Percentiles rank a stretch among this genome's conserved stretches.
phyloP scores from a whole-genome alignment of 2,797 vertebrate genomes.

The Oreonectes daqikongensis region DNA sequence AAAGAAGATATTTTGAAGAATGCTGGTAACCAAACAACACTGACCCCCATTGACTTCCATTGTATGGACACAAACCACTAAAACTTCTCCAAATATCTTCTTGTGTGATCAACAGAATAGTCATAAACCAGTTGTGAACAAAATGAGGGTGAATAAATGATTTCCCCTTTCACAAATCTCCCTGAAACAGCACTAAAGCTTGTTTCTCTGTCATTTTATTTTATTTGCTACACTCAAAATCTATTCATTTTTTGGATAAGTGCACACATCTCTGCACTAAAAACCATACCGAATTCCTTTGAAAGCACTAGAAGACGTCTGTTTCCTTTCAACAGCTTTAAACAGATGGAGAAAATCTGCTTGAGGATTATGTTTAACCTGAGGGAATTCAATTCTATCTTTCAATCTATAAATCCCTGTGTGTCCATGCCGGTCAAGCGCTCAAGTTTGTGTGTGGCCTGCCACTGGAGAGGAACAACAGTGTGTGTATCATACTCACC shows the following conservation, averaged over 20 bases:
- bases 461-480: constrained; percentile 67
- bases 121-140: too few species aligned
- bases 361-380: constrained; percentile 72
- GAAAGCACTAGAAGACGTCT: constrained; percentile 66
- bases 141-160: too few species aligned
- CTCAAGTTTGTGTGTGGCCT: constrained; percentile 65
- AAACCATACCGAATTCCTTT: constrained; percentile 52
- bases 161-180: too few species aligned
- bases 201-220: neutral
- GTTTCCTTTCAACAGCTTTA: constrained; percentile 69
- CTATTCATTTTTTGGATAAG: neutral
- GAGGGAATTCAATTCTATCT: constrained; percentile 69
- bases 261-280: constrained; percentile 24
- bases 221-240: neutral
- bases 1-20: too few species aligned
- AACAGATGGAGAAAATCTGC: constrained; percentile 75
- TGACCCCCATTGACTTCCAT: too few species aligned
- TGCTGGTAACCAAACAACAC: too few species aligned
- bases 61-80: too few species aligned
- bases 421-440: constrained; percentile 49
- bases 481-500: constrained; percentile 75
- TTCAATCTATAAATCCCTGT: constrained; percentile 39
- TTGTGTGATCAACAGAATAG: too few species aligned
- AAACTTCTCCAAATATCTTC: too few species aligned
- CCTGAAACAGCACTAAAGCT: too few species aligned